Percentiles rank a stretch among this genome's conserved stretches.
These are phyloP conservation scores for Hermaeophaga mercurialis DNA, from an alignment of 2,888 invertebrate genomes.

Conservation along the genomic window DNA sequence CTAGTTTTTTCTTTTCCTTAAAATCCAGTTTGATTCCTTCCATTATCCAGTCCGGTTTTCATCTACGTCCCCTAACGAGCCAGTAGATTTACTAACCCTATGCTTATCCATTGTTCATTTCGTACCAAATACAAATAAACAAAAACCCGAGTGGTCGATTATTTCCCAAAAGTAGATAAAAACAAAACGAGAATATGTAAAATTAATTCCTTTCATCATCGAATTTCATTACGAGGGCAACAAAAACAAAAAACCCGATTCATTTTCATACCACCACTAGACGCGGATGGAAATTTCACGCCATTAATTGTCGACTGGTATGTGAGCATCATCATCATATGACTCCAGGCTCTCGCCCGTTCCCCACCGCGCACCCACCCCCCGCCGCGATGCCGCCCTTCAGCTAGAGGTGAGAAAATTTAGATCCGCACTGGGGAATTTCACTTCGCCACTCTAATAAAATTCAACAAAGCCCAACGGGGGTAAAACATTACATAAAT, in stretches of 20 bases:
- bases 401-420: conserved; percentile 7
- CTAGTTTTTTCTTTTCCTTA: too few species aligned
- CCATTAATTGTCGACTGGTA: conserved; percentile 25
- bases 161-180: conserved; percentile 3
- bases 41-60: too few species aligned
- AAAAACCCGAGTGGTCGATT: background rate
- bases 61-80: too few species aligned
- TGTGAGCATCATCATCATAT: conserved; percentile 20
- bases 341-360: conserved; percentile 3
- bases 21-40: too few species aligned
- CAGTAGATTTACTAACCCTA: too few species aligned
- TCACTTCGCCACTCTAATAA: too few species aligned
- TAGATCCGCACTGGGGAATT: background rate
- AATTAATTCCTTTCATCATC: conserved; percentile 19
- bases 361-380: background rate
- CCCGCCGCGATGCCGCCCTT: background rate
- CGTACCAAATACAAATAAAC: background rate
- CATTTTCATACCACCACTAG: conserved; percentile 20
- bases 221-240: conserved; percentile 19
- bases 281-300: conserved; percentile 25
- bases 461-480: too few species aligned
- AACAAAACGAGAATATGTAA: background rate
- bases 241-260: conserved; percentile 19
- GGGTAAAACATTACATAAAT: too few species aligned
- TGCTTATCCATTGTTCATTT: too few species aligned